These are phyloP conservation scores for Rhagologus leucostigma DNA, from an alignment of 2,113 vertebrate species.

Conservation along the genomic window DNA sequence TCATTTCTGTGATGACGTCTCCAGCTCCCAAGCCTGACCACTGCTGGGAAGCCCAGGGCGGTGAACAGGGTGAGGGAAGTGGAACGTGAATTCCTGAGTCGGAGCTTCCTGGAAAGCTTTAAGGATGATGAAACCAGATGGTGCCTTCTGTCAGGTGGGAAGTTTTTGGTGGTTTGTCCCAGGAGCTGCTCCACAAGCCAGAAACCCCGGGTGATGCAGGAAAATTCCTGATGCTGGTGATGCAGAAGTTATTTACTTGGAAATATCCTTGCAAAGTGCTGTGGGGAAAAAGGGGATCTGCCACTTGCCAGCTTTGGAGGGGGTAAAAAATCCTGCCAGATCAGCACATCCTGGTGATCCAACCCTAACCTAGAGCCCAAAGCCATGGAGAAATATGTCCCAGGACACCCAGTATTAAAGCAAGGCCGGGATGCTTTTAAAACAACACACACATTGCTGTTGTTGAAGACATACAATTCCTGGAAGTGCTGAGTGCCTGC, in stretches of 20 bases:
- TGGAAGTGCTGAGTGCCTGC: not conserved
- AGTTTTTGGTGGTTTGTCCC: not conserved
- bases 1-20: not conserved
- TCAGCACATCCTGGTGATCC: not conserved
- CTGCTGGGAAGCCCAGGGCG: not conserved
- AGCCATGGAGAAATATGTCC: not conserved
- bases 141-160: not conserved
- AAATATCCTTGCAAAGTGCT: not conserved
- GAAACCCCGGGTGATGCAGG: not conserved
- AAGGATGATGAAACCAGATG: not conserved
- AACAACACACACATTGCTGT: not conserved
- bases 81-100: not conserved
- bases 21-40: not conserved
- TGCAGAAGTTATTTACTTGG: accelerated
- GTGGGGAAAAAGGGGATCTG: not conserved
- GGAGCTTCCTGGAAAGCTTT: not conserved
- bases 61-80: not conserved
- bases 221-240: not conserved
- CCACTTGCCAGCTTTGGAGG: not conserved
- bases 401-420: not conserved
- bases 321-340: not conserved
- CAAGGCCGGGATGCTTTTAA: not conserved
- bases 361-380: not conserved
- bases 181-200: not conserved
- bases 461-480: not conserved